A percentile compares a stretch with the other conserved stretches of the same genome.
Evolutionary conservation across 2,888 invertebrate genomes (phyloP).

Genomic region (Chelonus formosanus): DNA sequence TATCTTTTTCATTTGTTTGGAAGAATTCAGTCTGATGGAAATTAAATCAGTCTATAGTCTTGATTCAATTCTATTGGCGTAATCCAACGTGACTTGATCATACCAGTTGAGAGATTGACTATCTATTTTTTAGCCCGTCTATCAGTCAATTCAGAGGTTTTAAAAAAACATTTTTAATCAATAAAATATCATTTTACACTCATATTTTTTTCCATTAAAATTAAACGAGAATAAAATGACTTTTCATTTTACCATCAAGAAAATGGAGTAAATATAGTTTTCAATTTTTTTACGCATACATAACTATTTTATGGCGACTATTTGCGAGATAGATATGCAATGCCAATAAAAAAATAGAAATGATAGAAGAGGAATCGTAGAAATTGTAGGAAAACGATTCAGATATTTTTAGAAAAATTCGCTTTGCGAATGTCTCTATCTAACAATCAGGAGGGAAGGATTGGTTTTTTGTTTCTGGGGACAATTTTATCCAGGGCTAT

Average conservation of each 20-base stretch:
- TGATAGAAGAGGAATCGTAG: slow-evolving; percentile 23
- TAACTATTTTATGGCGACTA: no score
- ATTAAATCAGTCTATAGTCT: slow-evolving; percentile 5
- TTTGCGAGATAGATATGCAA: background rate
- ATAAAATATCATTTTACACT: no score
- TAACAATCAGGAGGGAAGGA: slow-evolving; percentile 56
- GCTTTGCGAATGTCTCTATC: slow-evolving; percentile 49
- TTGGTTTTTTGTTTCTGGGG: slow-evolving; percentile 49
- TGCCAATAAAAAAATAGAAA: slow-evolving; percentile 9
- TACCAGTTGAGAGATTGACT: no score
- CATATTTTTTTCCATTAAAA: no score
- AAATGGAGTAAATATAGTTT: no score
- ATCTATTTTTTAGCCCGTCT: no score
- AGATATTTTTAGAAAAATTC: slow-evolving; percentile 44
- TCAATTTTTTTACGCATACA: no score
- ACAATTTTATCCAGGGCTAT: slow-evolving; percentile 59
- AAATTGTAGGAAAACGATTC: slow-evolving; percentile 44
- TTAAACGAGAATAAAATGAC: no score
- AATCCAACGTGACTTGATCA: no score
- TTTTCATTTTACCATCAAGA: no score
- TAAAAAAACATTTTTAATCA: no score
- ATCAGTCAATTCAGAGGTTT: no score
- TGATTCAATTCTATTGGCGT: background rate
- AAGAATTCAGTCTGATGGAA: background rate
- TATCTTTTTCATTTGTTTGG: slow-evolving; percentile 4